Percentiles rank a stretch among this genome's conserved stretches.
Evolutionary conservation across 1,140 invertebrate genomes (phyloP).

Genomic region (Cotesia chilonis): DNA sequence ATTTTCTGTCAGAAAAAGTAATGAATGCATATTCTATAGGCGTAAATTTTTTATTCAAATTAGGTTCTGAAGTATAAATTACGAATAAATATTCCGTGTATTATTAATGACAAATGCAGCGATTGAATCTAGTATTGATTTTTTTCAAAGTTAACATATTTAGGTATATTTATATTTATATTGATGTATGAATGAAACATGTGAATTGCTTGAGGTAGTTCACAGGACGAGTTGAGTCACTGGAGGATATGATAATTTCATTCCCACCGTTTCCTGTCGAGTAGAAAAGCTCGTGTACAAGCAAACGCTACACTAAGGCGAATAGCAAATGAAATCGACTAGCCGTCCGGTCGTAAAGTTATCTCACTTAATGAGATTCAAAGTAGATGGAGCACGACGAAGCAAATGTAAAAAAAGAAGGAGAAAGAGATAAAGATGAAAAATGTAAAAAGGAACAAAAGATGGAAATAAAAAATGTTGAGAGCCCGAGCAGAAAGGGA

Average conservation of each 20-base stretch:
- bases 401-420: slow-evolving; percentile 23
- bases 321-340: slow-evolving; percentile 32
- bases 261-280: slow-evolving; percentile 26
- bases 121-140: no score
- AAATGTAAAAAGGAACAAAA: neutral
- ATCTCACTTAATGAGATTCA: slow-evolving; percentile 40
- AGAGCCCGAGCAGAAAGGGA: neutral
- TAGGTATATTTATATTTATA: neutral
- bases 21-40: no score
- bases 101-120: no score
- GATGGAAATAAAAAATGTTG: neutral
- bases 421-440: slow-evolving; percentile 11
- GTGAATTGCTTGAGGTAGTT: slow-evolving; percentile 1
- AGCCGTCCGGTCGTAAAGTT: slow-evolving; percentile 33
- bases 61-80: no score
- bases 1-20: no score
- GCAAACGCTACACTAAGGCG: neutral
- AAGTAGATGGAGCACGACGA: slow-evolving; percentile 37
- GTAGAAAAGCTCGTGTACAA: slow-evolving; percentile 33
- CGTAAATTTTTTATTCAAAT: no score
- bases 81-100: no score
- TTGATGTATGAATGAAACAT: neutral
- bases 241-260: slow-evolving; percentile 38
- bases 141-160: no score
- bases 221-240: slow-evolving; percentile 14